Percentiles rank a stretch among this genome's conserved stretches.
Conservation (phyloP, 1,140 invertebrate species). For the Papilio polyxenes region DNA sequence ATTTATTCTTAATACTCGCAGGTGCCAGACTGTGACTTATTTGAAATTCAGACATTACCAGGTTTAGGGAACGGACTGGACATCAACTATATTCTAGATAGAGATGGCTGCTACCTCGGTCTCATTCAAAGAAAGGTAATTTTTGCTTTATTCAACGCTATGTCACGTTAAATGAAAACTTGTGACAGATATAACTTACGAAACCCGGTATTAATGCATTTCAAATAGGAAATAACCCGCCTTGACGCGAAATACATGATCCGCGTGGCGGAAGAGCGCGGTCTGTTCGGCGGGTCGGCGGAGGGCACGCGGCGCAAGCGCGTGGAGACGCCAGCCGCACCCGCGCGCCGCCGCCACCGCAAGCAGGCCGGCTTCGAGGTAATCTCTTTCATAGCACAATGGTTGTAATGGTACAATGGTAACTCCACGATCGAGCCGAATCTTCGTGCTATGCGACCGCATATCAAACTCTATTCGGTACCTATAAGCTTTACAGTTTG, state of each 20-base stretch:
- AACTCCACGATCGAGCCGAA: too few relatives aligned
- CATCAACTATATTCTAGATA: conserved; percentile 76
- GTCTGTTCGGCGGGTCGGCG: conserved; percentile 83
- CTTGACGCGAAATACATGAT: conserved; percentile 91
- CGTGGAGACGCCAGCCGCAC: conserved; percentile 43
- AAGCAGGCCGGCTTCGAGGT: conserved; percentile 40
- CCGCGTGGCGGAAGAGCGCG: conserved; percentile 87
- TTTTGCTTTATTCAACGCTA: conserved; percentile 22
- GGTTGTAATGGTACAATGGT: not conserved
- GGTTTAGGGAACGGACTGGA: conserved; percentile 78
- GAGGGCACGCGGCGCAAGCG: conserved; percentile 46
- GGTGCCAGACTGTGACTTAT: conserved; percentile 87
- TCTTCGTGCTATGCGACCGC: too few relatives aligned
- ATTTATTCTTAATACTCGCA: conserved; percentile 51
- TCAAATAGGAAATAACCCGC: conserved; percentile 83
- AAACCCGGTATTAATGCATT: not conserved
- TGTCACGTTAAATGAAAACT: not conserved
- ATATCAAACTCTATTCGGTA: not conserved
- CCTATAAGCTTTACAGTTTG: not conserved
- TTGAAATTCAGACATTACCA: conserved; percentile 82
- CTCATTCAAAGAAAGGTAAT: conserved; percentile 85
- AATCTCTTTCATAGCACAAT: not conserved
- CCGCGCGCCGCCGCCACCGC: conserved; percentile 45
- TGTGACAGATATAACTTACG: not conserved
- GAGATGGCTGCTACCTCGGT: conserved; percentile 86